Evolutionary conservation across 2,888 invertebrate species (phyloP), one percentile per base, ranked within the genome.

Genomic region (Drosophila longiperda): DNA sequence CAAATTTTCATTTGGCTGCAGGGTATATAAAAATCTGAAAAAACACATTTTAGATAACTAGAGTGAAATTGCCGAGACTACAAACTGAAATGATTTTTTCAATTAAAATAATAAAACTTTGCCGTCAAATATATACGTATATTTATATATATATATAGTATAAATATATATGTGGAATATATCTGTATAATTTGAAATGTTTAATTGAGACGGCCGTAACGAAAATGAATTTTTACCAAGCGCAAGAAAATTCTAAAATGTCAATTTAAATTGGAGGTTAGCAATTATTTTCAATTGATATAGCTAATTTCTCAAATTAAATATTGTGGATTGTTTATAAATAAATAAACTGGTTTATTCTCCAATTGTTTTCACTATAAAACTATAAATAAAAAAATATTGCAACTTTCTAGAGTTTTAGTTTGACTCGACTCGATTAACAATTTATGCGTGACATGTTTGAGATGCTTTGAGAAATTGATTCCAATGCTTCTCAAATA

Each of bases 1-100:
- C 15, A 15, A 8, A 45, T 8, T 45, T 20, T 15, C 45, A 23
- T 8, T 15, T 20, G 7, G 7, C 6, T 15, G 20, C 45, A 45
- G 45, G 8, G 20, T 23, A 45, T 23, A 15, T 1, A 7, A 20
- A 23, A 45, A 45, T 45, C 45, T 4, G 45, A 50, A 15, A 15
- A 11, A 32, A 75, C 23, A 75, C 26, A 49, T 50, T 23, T 36
- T n/a, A 33, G 15, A 59, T 32, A 66, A 60, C 38, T 15, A 38
- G 4, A 12, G 11, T 54, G 36, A 61, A 62, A 61, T 45, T 12
- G 66, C 29, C 45, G 7, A 42, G 61, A 48, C 34, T 66, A 15
- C 23, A 40, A 32, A 45, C 12, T 26, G 23, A 64, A 64, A 69
- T 77, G 26, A 62, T 59, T 73, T 72, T 72, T 57, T 23, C 71